Conservation (phyloP, 2,797 vertebrate species). For the Cottoperca gobio region DNA sequence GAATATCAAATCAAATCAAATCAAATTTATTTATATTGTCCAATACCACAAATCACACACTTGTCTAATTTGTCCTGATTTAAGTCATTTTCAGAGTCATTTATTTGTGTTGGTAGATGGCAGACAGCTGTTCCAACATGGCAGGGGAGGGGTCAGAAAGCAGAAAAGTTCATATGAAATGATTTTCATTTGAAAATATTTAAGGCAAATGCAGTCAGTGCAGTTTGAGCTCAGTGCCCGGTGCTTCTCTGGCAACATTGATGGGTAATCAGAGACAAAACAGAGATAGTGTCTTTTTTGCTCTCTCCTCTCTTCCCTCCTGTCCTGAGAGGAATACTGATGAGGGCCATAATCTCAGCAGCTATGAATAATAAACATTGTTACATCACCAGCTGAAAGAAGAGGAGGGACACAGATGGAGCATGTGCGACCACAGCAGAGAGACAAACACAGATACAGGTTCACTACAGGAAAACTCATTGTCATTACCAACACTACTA, state of each 20-base stretch:
- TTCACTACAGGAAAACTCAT: neutral
- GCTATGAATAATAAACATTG: conserved; percentile 68
- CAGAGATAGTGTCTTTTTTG: conserved; percentile 8
- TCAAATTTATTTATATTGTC: too few relatives aligned
- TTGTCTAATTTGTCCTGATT: neutral
- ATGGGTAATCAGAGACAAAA: conserved; percentile 7
- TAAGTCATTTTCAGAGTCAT: neutral
- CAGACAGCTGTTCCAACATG: neutral
- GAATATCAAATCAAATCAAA: too few relatives aligned
- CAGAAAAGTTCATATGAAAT: neutral
- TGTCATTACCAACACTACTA: neutral
- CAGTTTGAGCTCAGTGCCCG: neutral
- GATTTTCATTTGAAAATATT: too few relatives aligned
- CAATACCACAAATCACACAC: too few relatives aligned
- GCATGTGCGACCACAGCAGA: conserved; percentile 13
- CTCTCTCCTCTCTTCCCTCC: conserved; percentile 19
- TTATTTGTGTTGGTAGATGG: neutral
- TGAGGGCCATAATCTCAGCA: conserved; percentile 58
- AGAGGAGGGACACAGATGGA: conserved; percentile 38
- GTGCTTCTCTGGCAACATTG: neutral
- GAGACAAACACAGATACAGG: neutral
- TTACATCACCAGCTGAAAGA: conserved; percentile 58
- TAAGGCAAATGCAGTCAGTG: neutral
- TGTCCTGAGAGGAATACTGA: conserved; percentile 61
- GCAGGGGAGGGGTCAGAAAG: neutral